Evolutionary conservation across 1,140 invertebrate genomes (phyloP), one percentile per base, ranked within the genome.

Genomic region (Antheraea pernyi): DNA sequence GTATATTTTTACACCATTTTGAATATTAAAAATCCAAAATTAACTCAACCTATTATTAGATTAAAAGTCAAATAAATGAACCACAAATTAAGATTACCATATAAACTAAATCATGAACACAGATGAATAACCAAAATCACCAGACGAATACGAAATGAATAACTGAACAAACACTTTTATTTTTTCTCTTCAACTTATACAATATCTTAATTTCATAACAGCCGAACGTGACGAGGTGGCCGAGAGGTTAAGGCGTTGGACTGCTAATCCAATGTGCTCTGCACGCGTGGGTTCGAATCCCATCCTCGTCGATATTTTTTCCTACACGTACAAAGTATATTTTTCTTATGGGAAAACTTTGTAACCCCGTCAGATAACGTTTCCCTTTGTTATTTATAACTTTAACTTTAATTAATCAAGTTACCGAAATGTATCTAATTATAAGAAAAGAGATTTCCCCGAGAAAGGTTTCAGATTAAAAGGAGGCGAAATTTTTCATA

Each of bases 231-330:
- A 96, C 95, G 95, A 96, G 95, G 96, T 96, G 96, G 95, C 96
- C 96, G 96, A 96, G 96, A 96, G 95, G 96, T 96, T 96, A 96
- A 96, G 96, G 96, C 95, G 96, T 96, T 96, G 96, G 96, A 96
- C 95, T 96, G 96, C 95, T 96, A 96, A 89, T 94, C 93, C 93
- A 94, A 94, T 93, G 93, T 93, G 93, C 92, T 93, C 93, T 93
- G 93, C 96, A 96, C 96, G 95, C 95, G 95, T 96, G 95, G 95
- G 95, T 96, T 96, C 95, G 96, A 96, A 96, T 96, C 96, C 95
- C 95, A 96, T 96, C 95, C 95, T 96, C 95, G 95, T 96, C 95
- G 95, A 69, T 67, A 65, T 67, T 19, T 79, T 75, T 81, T 78
- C 74, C 19, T 39, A 30, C 9, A 69, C n/a, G 5, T 37, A 22